These are phyloP conservation scores for Campoplex nolae DNA, from an alignment of 2,888 invertebrate species.

Conservation along the genomic window DNA sequence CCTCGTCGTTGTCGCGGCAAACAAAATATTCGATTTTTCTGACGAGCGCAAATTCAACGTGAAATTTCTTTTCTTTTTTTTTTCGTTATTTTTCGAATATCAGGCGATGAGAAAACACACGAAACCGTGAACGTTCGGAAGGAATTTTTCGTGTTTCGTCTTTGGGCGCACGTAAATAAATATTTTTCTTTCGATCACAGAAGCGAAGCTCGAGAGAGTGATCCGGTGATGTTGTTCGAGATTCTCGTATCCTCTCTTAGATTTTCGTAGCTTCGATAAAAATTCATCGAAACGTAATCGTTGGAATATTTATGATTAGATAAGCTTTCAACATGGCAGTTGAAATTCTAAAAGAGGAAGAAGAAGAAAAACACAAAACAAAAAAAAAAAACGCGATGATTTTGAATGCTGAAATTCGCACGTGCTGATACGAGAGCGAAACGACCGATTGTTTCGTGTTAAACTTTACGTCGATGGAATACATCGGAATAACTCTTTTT, in stretches of 20 bases:
- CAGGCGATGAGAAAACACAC: too few species aligned
- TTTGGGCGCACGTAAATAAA: too few species aligned
- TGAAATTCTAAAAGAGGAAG: not conserved
- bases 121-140: too few species aligned
- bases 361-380: not conserved
- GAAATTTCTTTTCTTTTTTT: not conserved
- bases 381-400: not conserved
- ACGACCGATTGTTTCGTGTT: not conserved
- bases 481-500: not conserved
- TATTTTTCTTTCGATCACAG: too few species aligned
- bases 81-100: too few species aligned
- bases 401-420: not conserved
- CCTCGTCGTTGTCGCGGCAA: too few species aligned
- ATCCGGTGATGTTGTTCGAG: not conserved
- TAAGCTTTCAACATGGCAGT: not conserved
- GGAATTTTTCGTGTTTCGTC: too few species aligned
- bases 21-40: too few species aligned
- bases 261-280: constrained; percentile 7
- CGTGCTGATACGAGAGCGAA: not conserved
- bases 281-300: constrained; percentile 13
- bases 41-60: too few species aligned
- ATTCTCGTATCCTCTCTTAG: not conserved
- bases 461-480: not conserved
- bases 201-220: too few species aligned
- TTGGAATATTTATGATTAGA: constrained; percentile 16